Base-by-base conservation (phyloP, 2,113 vertebrate genomes). In the Alouatta palliata region DNA sequence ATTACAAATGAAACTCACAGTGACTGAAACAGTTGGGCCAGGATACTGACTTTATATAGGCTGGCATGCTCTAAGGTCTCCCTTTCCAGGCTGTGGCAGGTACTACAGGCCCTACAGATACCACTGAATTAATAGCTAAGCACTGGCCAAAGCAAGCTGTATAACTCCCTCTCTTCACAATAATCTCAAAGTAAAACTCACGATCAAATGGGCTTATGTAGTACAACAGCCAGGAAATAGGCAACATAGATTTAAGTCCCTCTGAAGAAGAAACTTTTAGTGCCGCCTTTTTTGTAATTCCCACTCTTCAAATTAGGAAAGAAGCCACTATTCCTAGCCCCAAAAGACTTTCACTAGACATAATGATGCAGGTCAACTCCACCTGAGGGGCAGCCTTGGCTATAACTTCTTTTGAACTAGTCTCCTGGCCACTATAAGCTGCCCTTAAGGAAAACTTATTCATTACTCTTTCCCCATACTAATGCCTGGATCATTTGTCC, bases 271-370 rank as follows among this genome's bases (percentile, higher is more conserved):
- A 54, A 91, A 70, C 10, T n/a, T 70, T 84, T 61, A 43, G 27
- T 45, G 71, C 12, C 8, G 3, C 12, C 90, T 94, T 91, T 64
- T 90, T 75, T 87, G 20, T 76, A 47, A 45, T 20, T 90, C 27
- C 52, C 35, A n/a, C 35, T 88, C 71, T 97, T 92, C 52, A 54
- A 13, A 45, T 73, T 64, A 56, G 61, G 54, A 95, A 93, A 93
- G 89, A 80, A 86, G 17, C 35, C 21, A 84, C 5, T 43, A 77
- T 3, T 43, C 61, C 86, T 47, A 61, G 52, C 8, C 25, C 45
- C 83, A 73, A 49, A 91, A 32, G 30, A 25, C 35, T 81, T 87
- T 94, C n/a, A 19, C 25, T 35, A 86, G 73, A 91, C 17, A 79
- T 14, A 43, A 14, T 16, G 13, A 11, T 35, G 37, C 25, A 56